phyloP scores from a whole-genome alignment of 2,113 vertebrate genomes.

The Shinisaurus crocodilurus region DNA sequence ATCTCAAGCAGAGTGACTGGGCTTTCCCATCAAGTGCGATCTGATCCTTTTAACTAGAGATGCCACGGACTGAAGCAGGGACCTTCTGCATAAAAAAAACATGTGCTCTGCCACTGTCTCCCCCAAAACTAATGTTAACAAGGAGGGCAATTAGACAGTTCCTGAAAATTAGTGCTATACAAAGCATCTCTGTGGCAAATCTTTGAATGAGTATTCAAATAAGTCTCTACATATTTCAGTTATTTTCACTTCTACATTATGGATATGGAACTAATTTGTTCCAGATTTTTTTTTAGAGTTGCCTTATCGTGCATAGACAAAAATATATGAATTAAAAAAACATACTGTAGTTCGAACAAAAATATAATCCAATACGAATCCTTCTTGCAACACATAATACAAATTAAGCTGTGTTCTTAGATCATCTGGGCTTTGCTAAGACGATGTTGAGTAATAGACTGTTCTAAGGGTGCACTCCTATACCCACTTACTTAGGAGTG shows the following conservation, averaged over 20 bases:
- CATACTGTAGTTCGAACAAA: neutral
- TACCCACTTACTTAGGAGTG: neutral
- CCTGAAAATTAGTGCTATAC: neutral
- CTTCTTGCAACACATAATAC: neutral
- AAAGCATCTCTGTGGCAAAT: neutral
- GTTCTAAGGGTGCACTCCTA: neutral
- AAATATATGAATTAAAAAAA: neutral
- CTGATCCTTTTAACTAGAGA: neutral
- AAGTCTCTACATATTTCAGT: neutral
- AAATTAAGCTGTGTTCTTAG: slow-evolving; percentile 14
- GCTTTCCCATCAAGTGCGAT: neutral
- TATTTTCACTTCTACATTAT: neutral
- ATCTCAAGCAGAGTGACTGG: neutral
- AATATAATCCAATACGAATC: neutral
- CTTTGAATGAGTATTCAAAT: neutral
- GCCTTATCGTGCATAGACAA: neutral
- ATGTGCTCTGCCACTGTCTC: neutral
- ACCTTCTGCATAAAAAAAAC: neutral
- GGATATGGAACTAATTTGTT: neutral
- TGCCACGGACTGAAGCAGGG: neutral
- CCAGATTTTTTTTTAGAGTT: neutral
- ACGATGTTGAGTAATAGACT: neutral
- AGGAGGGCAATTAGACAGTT: neutral
- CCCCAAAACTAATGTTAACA: neutral
- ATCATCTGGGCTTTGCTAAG: slow-evolving; percentile 10